Evolutionary conservation across 1,140 invertebrate genomes (phyloP), one percentile per base, ranked within the genome.

Genomic region (Scaptodrosophila lebanonensis): DNA sequence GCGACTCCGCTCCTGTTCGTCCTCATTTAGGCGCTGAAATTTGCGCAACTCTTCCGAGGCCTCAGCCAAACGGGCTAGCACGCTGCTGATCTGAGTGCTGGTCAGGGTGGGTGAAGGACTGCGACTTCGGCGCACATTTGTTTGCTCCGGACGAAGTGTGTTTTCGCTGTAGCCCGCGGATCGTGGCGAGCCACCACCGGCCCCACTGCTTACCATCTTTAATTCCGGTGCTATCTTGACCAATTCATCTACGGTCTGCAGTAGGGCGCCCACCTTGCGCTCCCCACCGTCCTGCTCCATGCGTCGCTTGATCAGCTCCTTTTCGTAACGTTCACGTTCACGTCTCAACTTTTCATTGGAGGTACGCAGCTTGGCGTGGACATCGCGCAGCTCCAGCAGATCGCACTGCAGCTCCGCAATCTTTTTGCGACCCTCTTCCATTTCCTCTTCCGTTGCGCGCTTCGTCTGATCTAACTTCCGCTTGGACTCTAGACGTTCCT

Each of bases 281-380:
- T 87, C 85, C 8, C 83, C 84, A 0, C 84, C 85, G 56, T 86
- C 84, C n/a, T 84, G 83, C 32, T 92, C 91, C 20, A 89, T 82
- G 61, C 89, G 88, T 2, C 84, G 65, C 27, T 92, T 91, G 59
- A 95, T 94, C n/a, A 93, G 89, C 67, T 97, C 95, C 60, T 91
- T 91, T 66, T 97, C 95, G 65, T 93, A 91, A 2, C 93, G 89
- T 76, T 97, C 95, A 58, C 95, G 95, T 84, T 98, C 95, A 29
- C 95, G 89, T 35, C 95, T 89, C 53, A 97, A 88, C 79, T 97
- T 96, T 64, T 97, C 95, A 83, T 96, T 97, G 30, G 95, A 95
- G n/a, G 95, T 96, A 30, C 95, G 89, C 38, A 97, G 87, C 86
- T 97, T 97, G 3, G 95, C 95, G 85, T 97, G 95, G 13, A 95